phyloP scores from a whole-genome alignment of 2,797 vertebrate genomes.

The Valencia hispanica region DNA sequence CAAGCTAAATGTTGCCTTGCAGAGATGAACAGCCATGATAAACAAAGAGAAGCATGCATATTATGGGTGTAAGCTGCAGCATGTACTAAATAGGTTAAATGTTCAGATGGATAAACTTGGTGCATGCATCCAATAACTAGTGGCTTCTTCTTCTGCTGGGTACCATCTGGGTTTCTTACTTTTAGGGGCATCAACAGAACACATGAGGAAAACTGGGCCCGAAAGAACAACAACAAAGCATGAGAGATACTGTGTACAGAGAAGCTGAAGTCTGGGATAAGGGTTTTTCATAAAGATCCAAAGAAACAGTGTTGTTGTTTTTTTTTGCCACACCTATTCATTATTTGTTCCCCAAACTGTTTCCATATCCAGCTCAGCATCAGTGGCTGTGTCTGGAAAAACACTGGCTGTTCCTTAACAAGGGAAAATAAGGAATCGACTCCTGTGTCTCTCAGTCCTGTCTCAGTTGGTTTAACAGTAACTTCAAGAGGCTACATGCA shows the following conservation, averaged over 20 bases:
- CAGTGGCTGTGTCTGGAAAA: slow-evolving; percentile 12
- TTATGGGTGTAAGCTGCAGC: slow-evolving; percentile 3
- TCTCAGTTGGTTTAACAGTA: neutral
- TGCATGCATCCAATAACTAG: neutral
- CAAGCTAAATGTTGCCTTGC: slow-evolving; percentile 36
- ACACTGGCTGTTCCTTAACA: slow-evolving; percentile 35
- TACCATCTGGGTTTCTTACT: slow-evolving; percentile 13
- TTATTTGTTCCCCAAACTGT: slow-evolving; percentile 26
- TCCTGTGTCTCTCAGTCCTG: neutral
- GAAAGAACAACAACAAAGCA: slow-evolving; percentile 10
- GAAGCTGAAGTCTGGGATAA: neutral
- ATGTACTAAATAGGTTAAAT: neutral
- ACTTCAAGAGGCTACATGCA: neutral
- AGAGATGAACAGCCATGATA: slow-evolving; percentile 22
- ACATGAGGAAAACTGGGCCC: slow-evolving; percentile 9
- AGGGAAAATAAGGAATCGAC: slow-evolving; percentile 4
- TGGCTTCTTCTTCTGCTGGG: slow-evolving; percentile 16
- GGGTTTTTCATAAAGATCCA: slow-evolving; percentile 9
- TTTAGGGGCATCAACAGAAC: slow-evolving; percentile 19
- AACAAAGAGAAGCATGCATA: slow-evolving; percentile 5
- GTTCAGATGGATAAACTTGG: slow-evolving; percentile 10
- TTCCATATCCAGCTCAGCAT: slow-evolving; percentile 18
- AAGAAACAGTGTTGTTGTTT: slow-evolving; percentile 13
- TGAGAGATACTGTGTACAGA: neutral
- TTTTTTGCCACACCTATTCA: slow-evolving; percentile 1